A percentile compares a stretch with the other conserved stretches of the same genome.
Evolutionary conservation across 2,888 invertebrate genomes (phyloP).

Genomic region (Dexiosoma caninum): DNA sequence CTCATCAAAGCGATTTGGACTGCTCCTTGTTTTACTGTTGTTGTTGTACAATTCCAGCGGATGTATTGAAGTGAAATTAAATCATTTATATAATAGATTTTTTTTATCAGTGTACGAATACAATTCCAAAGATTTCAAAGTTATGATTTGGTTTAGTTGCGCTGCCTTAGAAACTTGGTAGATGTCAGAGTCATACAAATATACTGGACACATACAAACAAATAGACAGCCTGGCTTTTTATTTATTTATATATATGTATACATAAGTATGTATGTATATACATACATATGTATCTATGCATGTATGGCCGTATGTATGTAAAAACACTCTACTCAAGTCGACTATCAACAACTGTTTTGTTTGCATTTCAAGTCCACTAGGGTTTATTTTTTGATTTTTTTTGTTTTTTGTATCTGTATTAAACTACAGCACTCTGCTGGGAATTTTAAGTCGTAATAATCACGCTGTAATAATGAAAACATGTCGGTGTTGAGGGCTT

Average conservation of each 20-base stretch:
- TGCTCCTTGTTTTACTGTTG: no score
- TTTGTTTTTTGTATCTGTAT: no score
- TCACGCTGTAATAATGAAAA: constrained; percentile 64
- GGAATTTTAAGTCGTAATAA: constrained; percentile 65
- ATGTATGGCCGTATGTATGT: not conserved
- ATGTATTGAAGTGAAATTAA: no score
- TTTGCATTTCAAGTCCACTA: constrained; percentile 31
- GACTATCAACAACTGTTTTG: constrained; percentile 33
- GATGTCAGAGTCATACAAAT: constrained; percentile 53
- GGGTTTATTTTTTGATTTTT: constrained; percentile 33
- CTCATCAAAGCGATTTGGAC: no score
- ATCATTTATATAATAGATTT: no score
- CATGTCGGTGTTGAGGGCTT: constrained; percentile 60
- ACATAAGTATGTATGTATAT: not conserved
- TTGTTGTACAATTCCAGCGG: no score
- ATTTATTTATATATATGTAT: not conserved
- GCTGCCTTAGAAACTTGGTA: constrained; percentile 58
- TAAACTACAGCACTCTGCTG: constrained; percentile 55
- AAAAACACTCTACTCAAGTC: not conserved
- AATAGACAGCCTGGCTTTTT: not conserved
- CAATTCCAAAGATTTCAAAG: constrained; percentile 33
- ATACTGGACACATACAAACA: constrained; percentile 18
- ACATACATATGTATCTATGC: not conserved
- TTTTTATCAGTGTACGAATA: not conserved
- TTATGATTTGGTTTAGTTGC: constrained; percentile 50